These are phyloP conservation scores for Hesperia comma DNA, from an alignment of 2,888 invertebrate genomes.

Conservation along the genomic window DNA sequence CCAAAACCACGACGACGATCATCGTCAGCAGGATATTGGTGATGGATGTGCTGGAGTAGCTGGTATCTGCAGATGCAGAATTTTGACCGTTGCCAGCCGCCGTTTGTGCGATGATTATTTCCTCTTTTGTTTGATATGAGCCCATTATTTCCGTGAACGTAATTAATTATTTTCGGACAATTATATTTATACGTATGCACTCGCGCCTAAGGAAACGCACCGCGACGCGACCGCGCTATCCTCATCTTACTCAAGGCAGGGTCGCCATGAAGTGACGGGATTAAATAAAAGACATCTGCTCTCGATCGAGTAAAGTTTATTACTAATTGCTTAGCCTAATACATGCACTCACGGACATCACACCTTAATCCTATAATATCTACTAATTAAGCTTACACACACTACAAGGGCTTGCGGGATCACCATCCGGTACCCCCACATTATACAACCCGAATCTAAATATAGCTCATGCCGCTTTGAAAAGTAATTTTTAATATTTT, in stretches of 20 bases:
- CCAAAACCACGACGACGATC: constrained; percentile 14
- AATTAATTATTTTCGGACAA: background rate
- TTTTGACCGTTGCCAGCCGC: constrained; percentile 11
- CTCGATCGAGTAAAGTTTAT: too few species aligned
- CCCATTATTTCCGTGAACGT: constrained; percentile 6
- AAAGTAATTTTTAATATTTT: too few species aligned
- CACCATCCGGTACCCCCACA: too few species aligned
- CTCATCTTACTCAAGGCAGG: constrained; percentile 6
- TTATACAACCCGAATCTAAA: too few species aligned
- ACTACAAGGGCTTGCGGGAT: too few species aligned
- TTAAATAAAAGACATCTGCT: too few species aligned
- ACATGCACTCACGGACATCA: too few species aligned
- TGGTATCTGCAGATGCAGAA: constrained; percentile 9
- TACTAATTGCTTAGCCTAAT: too few species aligned
- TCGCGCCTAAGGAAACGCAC: background rate
- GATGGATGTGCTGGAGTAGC: constrained; percentile 12
- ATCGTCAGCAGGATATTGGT: constrained; percentile 15
- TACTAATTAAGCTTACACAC: too few species aligned
- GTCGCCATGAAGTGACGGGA: background rate
- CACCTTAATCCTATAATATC: too few species aligned
- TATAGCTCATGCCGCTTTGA: too few species aligned
- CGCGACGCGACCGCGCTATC: constrained; percentile 11
- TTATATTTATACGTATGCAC: background rate
- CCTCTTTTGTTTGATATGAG: constrained; percentile 8
- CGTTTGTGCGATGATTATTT: constrained; percentile 9